Base-by-base conservation (phyloP, 2,888 invertebrate genomes). In the Cataglyphis rosenhaueri region DNA sequence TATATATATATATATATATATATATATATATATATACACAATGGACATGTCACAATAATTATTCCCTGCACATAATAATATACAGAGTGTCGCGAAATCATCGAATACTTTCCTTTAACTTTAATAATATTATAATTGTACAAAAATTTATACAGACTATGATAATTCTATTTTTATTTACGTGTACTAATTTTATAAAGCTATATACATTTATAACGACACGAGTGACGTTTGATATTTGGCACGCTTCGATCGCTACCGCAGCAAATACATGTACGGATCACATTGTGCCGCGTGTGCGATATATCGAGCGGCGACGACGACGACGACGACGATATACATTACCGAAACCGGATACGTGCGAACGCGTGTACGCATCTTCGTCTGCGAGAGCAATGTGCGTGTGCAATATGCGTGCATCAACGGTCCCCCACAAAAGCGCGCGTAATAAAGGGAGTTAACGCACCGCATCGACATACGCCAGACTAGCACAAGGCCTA, bases 261-360 rank as follows among this genome's bases (percentile, higher is more conserved):
- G n/a, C 25, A 12, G 44, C 12, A 65, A 44, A 25, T 70, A 10
- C 35, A 21, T 18, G 5, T 21, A 9, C 15, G n/a, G 35, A 89
- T 86, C 18, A 81, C 87, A 83, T 6, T 48, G 15, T 12, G 44
- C 12, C 12, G 15, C 12, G 3, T 44, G 6, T 48, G 84, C 86
- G 83, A 44, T 81, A 75, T 86, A 86, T 89, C 82, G 86, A 83
- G 71, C 79, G 83, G 21, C 18, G 61, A 35, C 74, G 25, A 35
- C 74, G 25, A 25, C 25, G 25, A 25, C 25, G 84, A 84, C 55
- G 84, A 84, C 55, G 35, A 57, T 87, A 87, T 74, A 83, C 79
- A 85, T 86, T 84, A 84, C 66, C 83, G 87, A 89, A 89, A 86
- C 84, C 88, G 85, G 87, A 89, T 88, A 88, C 75, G 85, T 59